Evolutionary conservation across 2,888 invertebrate genomes (phyloP).

Genomic region (Phragmatobia fuliginosa): DNA sequence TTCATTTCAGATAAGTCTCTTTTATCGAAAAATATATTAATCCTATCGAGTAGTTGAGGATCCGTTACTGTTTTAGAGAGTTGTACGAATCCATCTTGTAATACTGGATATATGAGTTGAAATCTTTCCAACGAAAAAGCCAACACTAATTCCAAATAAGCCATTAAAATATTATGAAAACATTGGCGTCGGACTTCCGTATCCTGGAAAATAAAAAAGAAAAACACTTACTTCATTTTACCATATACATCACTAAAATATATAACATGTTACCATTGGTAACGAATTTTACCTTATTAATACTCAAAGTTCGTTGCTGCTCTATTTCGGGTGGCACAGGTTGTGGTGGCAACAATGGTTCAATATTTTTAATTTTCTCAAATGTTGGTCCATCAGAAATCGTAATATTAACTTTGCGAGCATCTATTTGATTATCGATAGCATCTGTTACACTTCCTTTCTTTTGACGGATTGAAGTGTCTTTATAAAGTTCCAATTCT

Average conservation of each 20-base stretch:
- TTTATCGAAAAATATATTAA: conserved; percentile 85
- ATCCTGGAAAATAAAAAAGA: conserved; percentile 85
- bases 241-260: background rate
- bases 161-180: conserved; percentile 94
- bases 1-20: conserved; percentile 80
- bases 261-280: background rate
- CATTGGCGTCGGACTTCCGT: conserved; percentile 94
- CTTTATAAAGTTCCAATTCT: conserved; percentile 37
- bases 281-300: conserved; percentile 89
- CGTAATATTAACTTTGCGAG: conserved; percentile 76
- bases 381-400: conserved; percentile 72
- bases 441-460: conserved; percentile 67
- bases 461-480: conserved; percentile 60
- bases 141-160: conserved; percentile 92
- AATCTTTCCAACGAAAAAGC: conserved; percentile 88
- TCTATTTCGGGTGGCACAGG: conserved; percentile 94
- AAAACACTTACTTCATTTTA: background rate
- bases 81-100: conserved; percentile 78
- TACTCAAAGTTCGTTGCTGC: conserved; percentile 92
- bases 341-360: conserved; percentile 87
- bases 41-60: conserved; percentile 81
- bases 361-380: conserved; percentile 71
- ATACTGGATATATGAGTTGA: conserved; percentile 80
- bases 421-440: conserved; percentile 63
- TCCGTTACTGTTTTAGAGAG: conserved; percentile 81